These are phyloP conservation scores for Syrrhaptes paradoxus DNA, from an alignment of 2,113 vertebrate genomes.

Conservation along the genomic window DNA sequence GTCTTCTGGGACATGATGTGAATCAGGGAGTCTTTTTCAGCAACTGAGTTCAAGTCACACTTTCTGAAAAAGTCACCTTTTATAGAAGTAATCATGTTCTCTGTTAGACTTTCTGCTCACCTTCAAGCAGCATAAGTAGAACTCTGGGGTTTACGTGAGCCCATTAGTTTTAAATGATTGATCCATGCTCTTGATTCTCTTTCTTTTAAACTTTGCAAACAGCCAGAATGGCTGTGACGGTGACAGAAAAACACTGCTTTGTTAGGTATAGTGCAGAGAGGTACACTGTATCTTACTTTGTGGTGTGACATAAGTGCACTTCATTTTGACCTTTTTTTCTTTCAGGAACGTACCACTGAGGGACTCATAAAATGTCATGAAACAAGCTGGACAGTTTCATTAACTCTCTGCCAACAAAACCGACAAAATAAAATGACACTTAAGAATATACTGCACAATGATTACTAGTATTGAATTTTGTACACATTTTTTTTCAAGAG, in stretches of 20 bases:
- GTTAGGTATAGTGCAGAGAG: background rate
- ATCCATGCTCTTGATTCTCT: background rate
- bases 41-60: slow-evolving; percentile 20
- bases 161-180: background rate
- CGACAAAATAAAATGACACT: background rate
- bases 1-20: background rate
- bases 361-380: background rate
- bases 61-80: slow-evolving; percentile 28
- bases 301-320: rapidly evolving
- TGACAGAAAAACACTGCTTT: background rate
- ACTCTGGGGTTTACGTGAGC: background rate
- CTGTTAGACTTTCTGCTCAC: background rate
- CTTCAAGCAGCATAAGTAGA: background rate
- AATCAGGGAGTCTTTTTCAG: slow-evolving; percentile 9
- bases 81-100: background rate
- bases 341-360: background rate
- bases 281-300: background rate
- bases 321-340: background rate
- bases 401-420: background rate
- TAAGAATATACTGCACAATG: background rate
- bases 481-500: background rate
- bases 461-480: background rate
- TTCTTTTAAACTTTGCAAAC: background rate
- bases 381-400: background rate
- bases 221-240: background rate